A percentile compares a stretch with the other conserved stretches of the same genome.
Evolutionary conservation across 2,113 vertebrate genomes (phyloP).

Genomic region (Mobula birostris): DNA sequence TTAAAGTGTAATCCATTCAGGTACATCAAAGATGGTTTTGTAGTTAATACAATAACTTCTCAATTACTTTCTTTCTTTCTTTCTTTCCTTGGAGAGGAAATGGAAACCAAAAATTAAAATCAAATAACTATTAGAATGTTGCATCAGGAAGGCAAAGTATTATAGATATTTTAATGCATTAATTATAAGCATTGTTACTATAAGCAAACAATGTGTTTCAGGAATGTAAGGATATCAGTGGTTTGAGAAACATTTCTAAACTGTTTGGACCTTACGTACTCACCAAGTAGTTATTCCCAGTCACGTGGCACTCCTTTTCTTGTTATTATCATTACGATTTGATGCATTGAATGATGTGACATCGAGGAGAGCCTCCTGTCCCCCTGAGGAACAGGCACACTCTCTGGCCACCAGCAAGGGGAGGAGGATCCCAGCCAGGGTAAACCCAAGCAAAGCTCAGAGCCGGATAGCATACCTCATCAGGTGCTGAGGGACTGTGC

Average conservation of each 20-base stretch:
- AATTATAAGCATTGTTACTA: background rate
- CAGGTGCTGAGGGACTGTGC: too few species aligned
- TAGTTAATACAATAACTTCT: background rate
- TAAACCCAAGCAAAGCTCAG: too few species aligned
- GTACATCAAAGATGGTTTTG: background rate
- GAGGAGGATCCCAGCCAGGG: too few species aligned
- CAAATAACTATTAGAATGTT: background rate
- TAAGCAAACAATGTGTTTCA: background rate
- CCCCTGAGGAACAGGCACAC: too few species aligned
- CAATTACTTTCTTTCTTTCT: too few species aligned
- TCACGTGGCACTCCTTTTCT: background rate
- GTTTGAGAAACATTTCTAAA: background rate
- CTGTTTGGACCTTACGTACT: background rate
- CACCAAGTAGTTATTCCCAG: background rate
- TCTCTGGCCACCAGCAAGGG: too few species aligned
- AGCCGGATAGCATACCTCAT: too few species aligned
- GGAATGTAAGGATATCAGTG: background rate
- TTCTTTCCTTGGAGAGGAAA: background rate
- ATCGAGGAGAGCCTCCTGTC: too few species aligned
- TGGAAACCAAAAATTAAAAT: background rate
- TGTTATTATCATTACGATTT: background rate
- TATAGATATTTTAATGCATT: background rate
- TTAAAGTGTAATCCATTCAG: background rate
- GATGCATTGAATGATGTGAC: too few species aligned
- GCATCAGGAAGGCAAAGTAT: background rate